Evolutionary conservation across 2,113 vertebrate species (phyloP), one percentile per base, ranked within the genome.

Genomic region (Barnardius zonarius): DNA sequence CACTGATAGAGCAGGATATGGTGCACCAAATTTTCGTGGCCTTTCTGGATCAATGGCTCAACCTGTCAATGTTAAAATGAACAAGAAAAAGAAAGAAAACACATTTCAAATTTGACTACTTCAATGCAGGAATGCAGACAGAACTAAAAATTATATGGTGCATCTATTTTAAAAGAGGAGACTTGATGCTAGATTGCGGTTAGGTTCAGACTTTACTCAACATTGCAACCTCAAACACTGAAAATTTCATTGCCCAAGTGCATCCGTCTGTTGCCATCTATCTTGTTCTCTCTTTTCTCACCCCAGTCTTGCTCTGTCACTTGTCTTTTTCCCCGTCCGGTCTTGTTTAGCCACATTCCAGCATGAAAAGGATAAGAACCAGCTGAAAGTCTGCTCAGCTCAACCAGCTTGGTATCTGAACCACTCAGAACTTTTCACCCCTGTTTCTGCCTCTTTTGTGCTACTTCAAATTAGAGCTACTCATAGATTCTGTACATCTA

Each of bases 1-100:
- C 99, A 99, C 88, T 99, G 98, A 93, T 99, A 99, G 59, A 99
- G 97, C 48, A 99, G 94, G 88, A 99, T 98, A 69, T 99, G 99
- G 86, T 99, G 99, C 17, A 99, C 98, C 92, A 99, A 59, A 77
- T 97, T 98, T 95, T 98, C 98, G 2, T 99, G 98, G 63, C 98
- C 98, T 81, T 96, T 97, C 95, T 99, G 98, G 83, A 99, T 98
- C 95, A 98, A 64, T 3, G 99, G 98, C 48, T 98, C 98, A 61
- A 99, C 98, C 99, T 99, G 91, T n/a, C 77, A 75, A 28, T 17
- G 37, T 63, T 28, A 80, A 73, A 95, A 92, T 10, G 5, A 61
- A 91, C 90, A 83, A 27, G 5, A 51, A 64, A 66, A 43, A 10
- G 46, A 49, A 76, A 43, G 28, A 54, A 73, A 72, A 28, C 2